Base-by-base conservation (phyloP, 2,113 vertebrate genomes). In the Propithecus coquereli region DNA sequence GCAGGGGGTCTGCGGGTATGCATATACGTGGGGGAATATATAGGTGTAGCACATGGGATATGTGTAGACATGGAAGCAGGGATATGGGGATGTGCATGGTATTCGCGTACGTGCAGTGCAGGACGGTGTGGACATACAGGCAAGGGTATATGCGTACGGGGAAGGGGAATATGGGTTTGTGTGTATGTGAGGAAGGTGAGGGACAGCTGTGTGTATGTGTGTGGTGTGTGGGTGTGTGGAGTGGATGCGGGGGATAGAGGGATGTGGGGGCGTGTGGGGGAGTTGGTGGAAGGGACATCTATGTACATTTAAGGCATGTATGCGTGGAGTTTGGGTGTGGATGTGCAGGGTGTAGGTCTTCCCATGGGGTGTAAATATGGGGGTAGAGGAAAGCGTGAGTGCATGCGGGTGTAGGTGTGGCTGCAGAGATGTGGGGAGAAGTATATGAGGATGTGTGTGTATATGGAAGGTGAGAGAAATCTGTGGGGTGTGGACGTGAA, bases 261-360 rank as follows among this genome's bases (percentile, higher is more conserved):
- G 25, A 6, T 89, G n/a, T 86, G 14, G 13, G 11, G 59, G 59
- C 40, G 22, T 43, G 8, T 52, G 20, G 63, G 37, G 4, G 8
- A 7, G 68, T 76, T 30, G 47, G 61, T 84, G 13, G 50, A 81
- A 93, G 92, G 47, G 54, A 85, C 71, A 86, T 27, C 27, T 91
- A 71, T 83, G 30, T 59, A 25, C 22, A 54, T 30, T 74, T n/a
- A 91, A 61, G 66, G 13, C 76, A 10, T 27, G 81, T 25, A 11
- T 27, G 4, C 47, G 45, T 50, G 23, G 65, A 61, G 12, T 74
- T 86, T 83, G 52, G 66, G 61, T 47, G 8, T 79, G 32, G 47
- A 81, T 63, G 43, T 81, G n/a, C 37, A 71, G 16, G 86, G 32
- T 85, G 9, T 89, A 77, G 65, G 66, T 95, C 70, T 97, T 93